phyloP scores from a whole-genome alignment of 2,113 vertebrate genomes.

The Leiothrix lutea region DNA sequence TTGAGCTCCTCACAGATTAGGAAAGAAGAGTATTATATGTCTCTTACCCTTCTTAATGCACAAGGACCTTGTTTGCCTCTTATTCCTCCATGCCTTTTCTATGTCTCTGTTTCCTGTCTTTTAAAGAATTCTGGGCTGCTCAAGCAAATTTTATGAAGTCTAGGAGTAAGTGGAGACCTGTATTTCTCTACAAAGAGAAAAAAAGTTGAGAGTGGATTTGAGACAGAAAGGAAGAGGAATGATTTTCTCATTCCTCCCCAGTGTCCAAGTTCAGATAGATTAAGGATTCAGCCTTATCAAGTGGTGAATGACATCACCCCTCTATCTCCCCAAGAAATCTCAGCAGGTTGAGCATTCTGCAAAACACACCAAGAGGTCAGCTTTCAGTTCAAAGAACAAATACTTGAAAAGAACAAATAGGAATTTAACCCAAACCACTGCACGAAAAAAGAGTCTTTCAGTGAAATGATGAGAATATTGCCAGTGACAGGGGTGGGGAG shows the following conservation, averaged over 20 bases:
- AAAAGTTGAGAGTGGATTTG: background rate
- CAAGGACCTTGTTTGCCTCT: background rate
- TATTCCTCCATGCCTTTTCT: background rate
- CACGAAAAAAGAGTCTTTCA: background rate
- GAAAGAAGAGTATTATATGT: background rate
- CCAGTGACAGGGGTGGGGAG: background rate
- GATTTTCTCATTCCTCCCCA: background rate
- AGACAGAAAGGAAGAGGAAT: background rate
- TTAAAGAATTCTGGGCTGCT: background rate
- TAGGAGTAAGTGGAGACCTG: background rate
- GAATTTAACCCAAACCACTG: background rate
- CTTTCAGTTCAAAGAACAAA: background rate
- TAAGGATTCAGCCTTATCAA: background rate
- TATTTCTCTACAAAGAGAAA: background rate
- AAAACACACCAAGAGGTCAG: background rate
- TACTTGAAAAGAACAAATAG: background rate
- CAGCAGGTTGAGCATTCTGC: background rate
- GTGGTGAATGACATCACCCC: constrained; percentile 10
- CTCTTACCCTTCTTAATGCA: background rate
- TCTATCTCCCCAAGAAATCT: background rate
- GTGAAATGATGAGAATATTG: background rate
- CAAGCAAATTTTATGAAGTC: background rate
- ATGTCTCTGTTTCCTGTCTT: background rate
- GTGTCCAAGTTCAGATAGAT: background rate
- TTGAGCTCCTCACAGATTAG: background rate